Conservation (phyloP, 2,797 vertebrate genomes). For the Bradypodion pumilum region DNA sequence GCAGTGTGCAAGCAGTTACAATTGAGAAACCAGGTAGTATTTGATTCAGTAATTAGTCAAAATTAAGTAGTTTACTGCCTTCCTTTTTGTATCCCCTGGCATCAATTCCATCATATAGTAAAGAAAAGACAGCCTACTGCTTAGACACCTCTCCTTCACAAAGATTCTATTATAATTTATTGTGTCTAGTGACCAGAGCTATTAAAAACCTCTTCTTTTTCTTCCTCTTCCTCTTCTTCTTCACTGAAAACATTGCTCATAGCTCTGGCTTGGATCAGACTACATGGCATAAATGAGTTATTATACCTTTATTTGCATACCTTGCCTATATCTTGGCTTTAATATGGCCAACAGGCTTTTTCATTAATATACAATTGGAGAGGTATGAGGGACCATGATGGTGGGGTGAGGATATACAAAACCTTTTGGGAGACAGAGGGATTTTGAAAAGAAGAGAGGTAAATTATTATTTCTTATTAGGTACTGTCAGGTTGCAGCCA, state of each 20-base stretch:
- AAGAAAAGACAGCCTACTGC: not conserved
- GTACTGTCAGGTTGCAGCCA: no score
- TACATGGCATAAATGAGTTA: no score
- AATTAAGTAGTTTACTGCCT: slow-evolving; percentile 2
- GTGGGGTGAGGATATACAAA: not conserved
- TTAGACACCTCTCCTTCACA: slow-evolving; percentile 1
- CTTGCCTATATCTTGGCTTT: no score
- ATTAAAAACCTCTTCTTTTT: not conserved
- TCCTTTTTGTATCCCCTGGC: slow-evolving; percentile 2
- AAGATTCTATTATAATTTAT: no score
- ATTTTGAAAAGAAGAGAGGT: not conserved
- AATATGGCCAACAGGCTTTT: not conserved
- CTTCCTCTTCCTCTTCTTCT: not conserved
- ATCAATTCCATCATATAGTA: not conserved
- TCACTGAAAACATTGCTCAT: no score
- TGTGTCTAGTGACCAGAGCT: not conserved
- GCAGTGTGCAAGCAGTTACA: not conserved
- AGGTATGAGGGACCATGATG: not conserved
- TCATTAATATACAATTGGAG: not conserved
- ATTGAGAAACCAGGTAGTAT: slow-evolving; percentile 5
- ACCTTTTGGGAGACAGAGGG: accelerated
- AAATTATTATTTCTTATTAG: no score
- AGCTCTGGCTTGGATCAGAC: no score
- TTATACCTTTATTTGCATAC: no score
- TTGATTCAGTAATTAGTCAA: not conserved